A percentile compares a stretch with the other conserved stretches of the same genome.
phyloP scores from a whole-genome alignment of 2,113 vertebrate species.

The Lonchura striata region DNA sequence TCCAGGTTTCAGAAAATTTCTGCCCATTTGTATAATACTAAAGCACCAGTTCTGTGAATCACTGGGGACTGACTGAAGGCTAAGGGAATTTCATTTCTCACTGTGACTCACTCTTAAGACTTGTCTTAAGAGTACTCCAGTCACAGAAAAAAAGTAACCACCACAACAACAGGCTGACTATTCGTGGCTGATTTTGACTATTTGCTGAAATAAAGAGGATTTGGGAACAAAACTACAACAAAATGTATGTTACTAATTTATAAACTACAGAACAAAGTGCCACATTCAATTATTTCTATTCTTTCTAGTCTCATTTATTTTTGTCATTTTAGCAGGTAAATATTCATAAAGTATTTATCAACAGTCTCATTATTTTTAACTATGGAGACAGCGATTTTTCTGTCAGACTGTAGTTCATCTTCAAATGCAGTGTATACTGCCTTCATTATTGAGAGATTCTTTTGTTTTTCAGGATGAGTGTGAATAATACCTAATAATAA shows the following conservation, averaged over 20 bases:
- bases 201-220: slow-evolving; percentile 14
- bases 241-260: slow-evolving; percentile 44
- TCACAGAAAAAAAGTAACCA: not conserved
- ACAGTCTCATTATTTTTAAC: slow-evolving; percentile 12
- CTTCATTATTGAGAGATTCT: not conserved
- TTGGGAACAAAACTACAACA: slow-evolving; percentile 17
- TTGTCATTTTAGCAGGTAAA: slow-evolving; percentile 17
- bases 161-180: not conserved
- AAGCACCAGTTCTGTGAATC: not conserved
- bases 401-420: not conserved
- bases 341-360: slow-evolving; percentile 55
- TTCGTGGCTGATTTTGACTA: not conserved
- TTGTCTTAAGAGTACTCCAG: not conserved
- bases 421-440: not conserved
- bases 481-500: not conserved
- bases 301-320: not conserved
- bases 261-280: slow-evolving; percentile 27
- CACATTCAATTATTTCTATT: not conserved
- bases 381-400: not conserved
- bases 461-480: not conserved
- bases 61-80: not conserved
- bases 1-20: not conserved
- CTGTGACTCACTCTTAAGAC: not conserved
- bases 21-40: not conserved
- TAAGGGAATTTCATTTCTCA: not conserved